Percentiles rank a stretch among this genome's conserved stretches.
phyloP scores from a whole-genome alignment of 2,113 vertebrate species.

The Perca schrenkii region DNA sequence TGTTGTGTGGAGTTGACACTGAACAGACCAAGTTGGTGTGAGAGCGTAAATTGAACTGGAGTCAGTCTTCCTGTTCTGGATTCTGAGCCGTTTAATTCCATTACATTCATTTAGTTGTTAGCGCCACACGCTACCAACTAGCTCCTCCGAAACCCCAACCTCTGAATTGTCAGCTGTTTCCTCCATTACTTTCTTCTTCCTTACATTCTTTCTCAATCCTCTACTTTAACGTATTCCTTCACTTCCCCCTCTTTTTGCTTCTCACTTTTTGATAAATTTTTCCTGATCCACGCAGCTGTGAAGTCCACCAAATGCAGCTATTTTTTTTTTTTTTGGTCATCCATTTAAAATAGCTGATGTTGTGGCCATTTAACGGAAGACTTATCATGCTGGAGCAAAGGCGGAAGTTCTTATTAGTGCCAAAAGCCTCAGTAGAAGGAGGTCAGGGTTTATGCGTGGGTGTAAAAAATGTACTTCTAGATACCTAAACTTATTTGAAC shows the following conservation, averaged over 20 bases:
- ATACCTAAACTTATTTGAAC: no score
- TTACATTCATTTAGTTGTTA: constrained; percentile 55
- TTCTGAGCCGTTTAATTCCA: constrained; percentile 58
- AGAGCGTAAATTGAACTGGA: constrained; percentile 41
- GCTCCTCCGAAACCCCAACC: background rate
- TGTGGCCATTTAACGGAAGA: no score
- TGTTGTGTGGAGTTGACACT: constrained; percentile 31
- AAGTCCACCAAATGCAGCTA: background rate
- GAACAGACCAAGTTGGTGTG: constrained; percentile 51
- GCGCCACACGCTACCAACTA: constrained; percentile 8
- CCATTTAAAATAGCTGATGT: no score
- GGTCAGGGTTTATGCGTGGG: no score
- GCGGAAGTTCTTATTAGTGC: no score
- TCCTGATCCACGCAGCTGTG: no score
- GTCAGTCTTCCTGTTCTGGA: constrained; percentile 52
- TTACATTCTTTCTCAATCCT: background rate
- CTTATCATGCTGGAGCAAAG: no score
- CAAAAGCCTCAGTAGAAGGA: no score
- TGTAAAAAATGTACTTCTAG: no score
- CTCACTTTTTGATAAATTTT: background rate
- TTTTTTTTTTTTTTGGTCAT: no score
- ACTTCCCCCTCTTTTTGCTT: background rate
- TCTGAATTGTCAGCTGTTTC: background rate
- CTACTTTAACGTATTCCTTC: background rate
- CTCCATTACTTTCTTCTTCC: background rate